Conservation (phyloP, 1,140 invertebrate genomes). For the Zophobas atratus region DNA sequence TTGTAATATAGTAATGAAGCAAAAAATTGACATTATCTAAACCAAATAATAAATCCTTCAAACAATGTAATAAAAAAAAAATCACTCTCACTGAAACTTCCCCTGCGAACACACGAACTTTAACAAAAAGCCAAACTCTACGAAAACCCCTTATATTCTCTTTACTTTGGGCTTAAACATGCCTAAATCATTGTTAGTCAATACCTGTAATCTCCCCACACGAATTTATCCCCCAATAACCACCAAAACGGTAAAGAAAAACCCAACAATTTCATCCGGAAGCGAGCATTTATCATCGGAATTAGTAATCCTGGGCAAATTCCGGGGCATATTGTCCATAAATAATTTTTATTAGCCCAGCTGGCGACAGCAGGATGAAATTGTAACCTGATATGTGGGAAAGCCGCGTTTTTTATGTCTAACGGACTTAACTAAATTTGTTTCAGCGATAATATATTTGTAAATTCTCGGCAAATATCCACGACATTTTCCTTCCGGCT, state of each 20-base stretch:
- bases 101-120: constrained; percentile 13
- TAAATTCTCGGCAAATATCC: neutral
- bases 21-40: too few species aligned
- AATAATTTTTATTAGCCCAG: constrained; percentile 25
- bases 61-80: too few species aligned
- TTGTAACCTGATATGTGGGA: constrained; percentile 11
- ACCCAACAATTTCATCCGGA: constrained; percentile 10
- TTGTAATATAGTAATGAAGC: too few species aligned
- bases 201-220: constrained; percentile 17
- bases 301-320: constrained; percentile 20
- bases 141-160: constrained; percentile 20
- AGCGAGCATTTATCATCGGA: constrained; percentile 9
- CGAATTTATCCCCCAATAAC: constrained; percentile 25
- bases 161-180: constrained; percentile 17
- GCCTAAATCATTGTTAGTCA: constrained; percentile 28
- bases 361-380: constrained; percentile 22
- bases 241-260: constrained; percentile 1
- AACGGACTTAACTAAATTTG: neutral
- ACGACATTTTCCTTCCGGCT: neutral
- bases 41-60: too few species aligned
- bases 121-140: constrained; percentile 29
- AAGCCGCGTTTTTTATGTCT: constrained; percentile 11
- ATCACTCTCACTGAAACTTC: too few species aligned
- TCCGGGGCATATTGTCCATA: constrained; percentile 28
- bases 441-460: neutral